Evolutionary conservation across 2,797 vertebrate genomes (phyloP).

Genomic region (Astyanax mexicanus): DNA sequence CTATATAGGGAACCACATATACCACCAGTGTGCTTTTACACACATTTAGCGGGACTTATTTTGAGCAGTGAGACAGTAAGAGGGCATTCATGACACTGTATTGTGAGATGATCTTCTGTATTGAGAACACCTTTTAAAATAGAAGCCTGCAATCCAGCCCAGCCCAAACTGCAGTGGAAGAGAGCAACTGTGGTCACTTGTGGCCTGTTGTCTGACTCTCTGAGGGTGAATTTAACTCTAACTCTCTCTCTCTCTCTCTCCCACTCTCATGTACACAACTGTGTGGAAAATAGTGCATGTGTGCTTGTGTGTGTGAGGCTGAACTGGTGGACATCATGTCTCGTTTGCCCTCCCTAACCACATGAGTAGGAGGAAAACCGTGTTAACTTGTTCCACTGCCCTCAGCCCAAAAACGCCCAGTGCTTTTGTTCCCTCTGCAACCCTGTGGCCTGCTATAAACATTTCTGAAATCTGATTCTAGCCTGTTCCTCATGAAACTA

Average conservation of each 20-base stretch:
- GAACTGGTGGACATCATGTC: constrained; percentile 33
- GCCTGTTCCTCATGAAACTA: too few species aligned
- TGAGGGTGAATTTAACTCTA: constrained; percentile 18
- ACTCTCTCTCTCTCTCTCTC: not conserved
- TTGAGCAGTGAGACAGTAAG: not conserved
- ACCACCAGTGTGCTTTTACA: not conserved
- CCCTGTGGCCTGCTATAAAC: constrained; percentile 1
- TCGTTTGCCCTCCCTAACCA: not conserved
- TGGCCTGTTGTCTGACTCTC: constrained; percentile 31
- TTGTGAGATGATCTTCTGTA: constrained; percentile 37
- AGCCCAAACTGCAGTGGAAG: constrained; percentile 46
- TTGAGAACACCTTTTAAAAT: constrained; percentile 42
- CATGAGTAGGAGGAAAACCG: constrained; percentile 1
- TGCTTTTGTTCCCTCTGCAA: constrained; percentile 13
- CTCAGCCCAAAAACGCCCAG: not conserved
- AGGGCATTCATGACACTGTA: constrained; percentile 20
- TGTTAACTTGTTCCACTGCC: constrained; percentile 11
- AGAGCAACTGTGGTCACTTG: constrained; percentile 36
- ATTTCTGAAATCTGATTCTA: constrained; percentile 9
- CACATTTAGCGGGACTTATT: not conserved
- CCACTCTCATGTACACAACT: not conserved
- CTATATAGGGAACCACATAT: constrained; percentile 5
- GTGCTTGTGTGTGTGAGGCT: not conserved
- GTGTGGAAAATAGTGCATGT: not conserved
- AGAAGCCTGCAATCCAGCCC: constrained; percentile 34